A percentile compares a stretch with the other conserved stretches of the same genome.
phyloP scores from a whole-genome alignment of 2,113 vertebrate genomes.

The Tauraco erythrolophus region DNA sequence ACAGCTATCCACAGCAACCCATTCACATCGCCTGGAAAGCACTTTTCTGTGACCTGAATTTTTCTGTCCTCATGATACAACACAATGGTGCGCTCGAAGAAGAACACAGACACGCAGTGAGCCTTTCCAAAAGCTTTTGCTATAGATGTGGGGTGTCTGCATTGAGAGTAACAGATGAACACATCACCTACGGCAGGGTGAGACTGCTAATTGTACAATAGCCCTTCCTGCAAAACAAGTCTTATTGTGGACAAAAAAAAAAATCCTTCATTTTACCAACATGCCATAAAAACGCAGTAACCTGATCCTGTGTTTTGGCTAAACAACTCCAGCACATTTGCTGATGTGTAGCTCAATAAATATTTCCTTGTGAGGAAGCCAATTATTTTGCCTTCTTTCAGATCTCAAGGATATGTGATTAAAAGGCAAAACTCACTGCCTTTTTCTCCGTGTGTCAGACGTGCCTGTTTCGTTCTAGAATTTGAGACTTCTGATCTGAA shows the following conservation, averaged over 20 bases:
- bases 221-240: background rate
- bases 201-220: background rate
- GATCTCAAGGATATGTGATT: background rate
- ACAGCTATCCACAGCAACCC: background rate
- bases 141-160: background rate
- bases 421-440: background rate
- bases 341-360: background rate
- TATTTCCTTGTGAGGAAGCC: background rate
- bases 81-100: background rate
- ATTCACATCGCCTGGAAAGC: background rate
- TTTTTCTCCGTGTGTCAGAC: background rate
- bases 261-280: background rate
- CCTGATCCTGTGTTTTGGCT: background rate
- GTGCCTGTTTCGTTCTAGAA: background rate
- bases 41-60: background rate
- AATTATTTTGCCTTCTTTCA: background rate
- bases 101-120: background rate
- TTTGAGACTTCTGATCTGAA: background rate
- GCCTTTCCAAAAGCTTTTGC: background rate
- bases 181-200: accelerated
- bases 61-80: background rate
- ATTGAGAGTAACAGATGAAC: background rate
- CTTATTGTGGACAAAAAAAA: accelerated
- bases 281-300: background rate
- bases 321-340: background rate